Evolutionary conservation across 2,888 invertebrate species (phyloP), one percentile per base, ranked within the genome.

Genomic region (Drosophila pseudotakahashii): DNA sequence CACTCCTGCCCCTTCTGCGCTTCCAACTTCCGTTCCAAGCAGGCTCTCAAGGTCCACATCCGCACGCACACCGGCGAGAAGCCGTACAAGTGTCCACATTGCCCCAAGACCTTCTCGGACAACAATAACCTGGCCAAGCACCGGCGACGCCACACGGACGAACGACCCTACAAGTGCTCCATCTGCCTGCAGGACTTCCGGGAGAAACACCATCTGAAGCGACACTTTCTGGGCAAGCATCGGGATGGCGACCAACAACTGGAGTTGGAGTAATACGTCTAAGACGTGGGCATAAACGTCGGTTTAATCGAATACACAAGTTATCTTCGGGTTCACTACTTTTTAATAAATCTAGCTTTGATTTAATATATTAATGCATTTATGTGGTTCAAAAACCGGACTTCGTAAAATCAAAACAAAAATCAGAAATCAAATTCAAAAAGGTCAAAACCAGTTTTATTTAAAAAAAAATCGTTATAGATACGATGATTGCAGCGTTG

Each of bases 51-150:
- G 7, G 19, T 48, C 3, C 67, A 68, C 16, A 44, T 57, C n/a
- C 70, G 70, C 5, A 50, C 26, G 3, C 67, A 68, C 26, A 68
- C 70, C 11, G 67, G 70, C 32, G 70, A 68, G 37, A 70, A 51
- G 36, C 67, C 67, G 1, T 68, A 70, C 14, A 36, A 58, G 11
- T 68, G 67, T 11, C 58, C 71, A 37, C 42, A 34, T 1, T 68
- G 67, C 32, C 42, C 32, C 7, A 70, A 58, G 13, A n/a, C 32
- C 6, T 68, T 70, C 37, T 44, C 68, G 9, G 59, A 71, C 14
- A 70, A 51, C 19, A 68, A 70, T 7, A 58, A 68, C 32, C 44
- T 70, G 16, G 36, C 36, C 23, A 71, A 70, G 70, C 71, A 68
- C 13, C 59, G 71, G 3, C 44, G 71, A 10, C 71, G 71, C 5